Conservation (phyloP, 2,888 invertebrate species). For the Tenthredo livida region DNA sequence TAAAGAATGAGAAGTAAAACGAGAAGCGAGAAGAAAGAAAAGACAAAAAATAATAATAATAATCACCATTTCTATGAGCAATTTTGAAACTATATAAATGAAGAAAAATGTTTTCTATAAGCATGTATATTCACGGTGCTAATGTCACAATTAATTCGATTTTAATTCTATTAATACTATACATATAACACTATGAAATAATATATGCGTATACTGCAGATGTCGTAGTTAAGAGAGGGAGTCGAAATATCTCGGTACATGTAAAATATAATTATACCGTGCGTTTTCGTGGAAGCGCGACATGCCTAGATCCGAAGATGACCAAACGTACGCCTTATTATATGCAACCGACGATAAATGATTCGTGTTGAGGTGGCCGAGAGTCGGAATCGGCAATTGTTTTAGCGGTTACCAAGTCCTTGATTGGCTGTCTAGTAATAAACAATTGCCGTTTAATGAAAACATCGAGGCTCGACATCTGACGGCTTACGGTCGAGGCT, state of each 20-base stretch:
- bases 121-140: slow-evolving; percentile 22
- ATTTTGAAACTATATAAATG: not conserved
- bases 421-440: no score
- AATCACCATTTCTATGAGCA: not conserved
- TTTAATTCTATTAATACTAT: not conserved
- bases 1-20: not conserved
- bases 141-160: slow-evolving; percentile 25
- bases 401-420: no score
- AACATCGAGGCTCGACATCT: no score
- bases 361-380: no score
- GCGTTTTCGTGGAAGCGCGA: no score
- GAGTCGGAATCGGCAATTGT: no score
- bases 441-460: no score
- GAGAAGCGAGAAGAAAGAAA: not conserved
- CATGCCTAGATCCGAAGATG: no score
- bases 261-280: not conserved
- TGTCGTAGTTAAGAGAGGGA: not conserved
- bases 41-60: not conserved
- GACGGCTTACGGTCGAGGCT: no score
- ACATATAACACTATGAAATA: not conserved
- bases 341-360: no score
- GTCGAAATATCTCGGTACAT: not conserved
- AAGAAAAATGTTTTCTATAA: not conserved
- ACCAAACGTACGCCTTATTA: no score
- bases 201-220: not conserved